These are phyloP conservation scores for Drosophila dunni DNA, from an alignment of 1,140 invertebrate species.

Conservation along the genomic window DNA sequence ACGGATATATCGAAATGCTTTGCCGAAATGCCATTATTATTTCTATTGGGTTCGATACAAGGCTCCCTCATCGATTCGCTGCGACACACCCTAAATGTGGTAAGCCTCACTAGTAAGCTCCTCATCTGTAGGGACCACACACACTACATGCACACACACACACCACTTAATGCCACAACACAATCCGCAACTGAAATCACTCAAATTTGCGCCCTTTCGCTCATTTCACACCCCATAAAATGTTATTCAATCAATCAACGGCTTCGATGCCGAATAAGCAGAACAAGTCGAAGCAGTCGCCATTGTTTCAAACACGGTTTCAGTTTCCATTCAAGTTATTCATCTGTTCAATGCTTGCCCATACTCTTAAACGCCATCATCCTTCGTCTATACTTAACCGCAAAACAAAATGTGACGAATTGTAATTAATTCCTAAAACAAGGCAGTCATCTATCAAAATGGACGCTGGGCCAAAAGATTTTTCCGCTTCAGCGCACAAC, in stretches of 20 bases:
- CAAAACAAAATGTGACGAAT: constrained; percentile 84
- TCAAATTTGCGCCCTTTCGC: constrained; percentile 77
- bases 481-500: constrained; percentile 75
- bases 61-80: constrained; percentile 87
- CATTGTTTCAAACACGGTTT: constrained; percentile 62
- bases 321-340: constrained; percentile 15
- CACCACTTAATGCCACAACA: constrained; percentile 61
- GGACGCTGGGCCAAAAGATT: constrained; percentile 69
- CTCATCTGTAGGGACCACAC: constrained; percentile 18
- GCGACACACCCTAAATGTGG: constrained; percentile 81
- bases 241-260: constrained; percentile 79
- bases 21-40: constrained; percentile 87
- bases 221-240: constrained; percentile 81
- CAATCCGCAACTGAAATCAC: constrained; percentile 63
- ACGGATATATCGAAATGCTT: constrained; percentile 85
- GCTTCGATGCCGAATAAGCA: constrained; percentile 36
- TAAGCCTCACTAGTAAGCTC: constrained; percentile 55
- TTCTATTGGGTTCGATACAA: constrained; percentile 87
- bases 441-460: constrained; percentile 83
- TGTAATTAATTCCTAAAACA: constrained; percentile 84
- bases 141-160: not conserved
- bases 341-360: constrained; percentile 14
- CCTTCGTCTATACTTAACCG: constrained; percentile 45
- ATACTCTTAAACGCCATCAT: not conserved
- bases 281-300: constrained; percentile 17